A percentile compares a stretch with the other conserved stretches of the same genome.
These are phyloP conservation scores for Anguilla rostrata DNA, from an alignment of 2,113 vertebrate genomes.

Conservation along the genomic window DNA sequence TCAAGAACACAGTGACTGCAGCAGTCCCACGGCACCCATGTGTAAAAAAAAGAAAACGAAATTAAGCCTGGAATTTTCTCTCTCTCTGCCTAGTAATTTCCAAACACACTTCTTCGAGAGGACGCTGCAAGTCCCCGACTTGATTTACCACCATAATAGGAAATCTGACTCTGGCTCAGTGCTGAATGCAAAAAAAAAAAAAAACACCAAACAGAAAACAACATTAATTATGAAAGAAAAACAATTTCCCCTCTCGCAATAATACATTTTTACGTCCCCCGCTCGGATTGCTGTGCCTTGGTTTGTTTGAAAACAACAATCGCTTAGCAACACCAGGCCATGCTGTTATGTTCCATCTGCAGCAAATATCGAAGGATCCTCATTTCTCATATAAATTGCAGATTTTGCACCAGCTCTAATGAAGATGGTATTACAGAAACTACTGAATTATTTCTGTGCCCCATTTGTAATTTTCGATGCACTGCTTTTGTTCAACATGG, in stretches of 20 bases:
- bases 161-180: background rate
- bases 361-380: constrained; percentile 20
- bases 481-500: background rate
- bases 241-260: constrained; percentile 21
- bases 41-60: background rate
- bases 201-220: constrained; percentile 20
- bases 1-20: background rate
- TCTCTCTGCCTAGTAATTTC: background rate
- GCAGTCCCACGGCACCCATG: background rate
- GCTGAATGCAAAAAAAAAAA: constrained; percentile 12
- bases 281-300: constrained; percentile 5
- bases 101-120: background rate
- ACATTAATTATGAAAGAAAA: constrained; percentile 26
- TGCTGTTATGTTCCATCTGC: constrained; percentile 16
- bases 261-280: constrained; percentile 23
- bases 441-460: constrained; percentile 25
- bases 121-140: background rate
- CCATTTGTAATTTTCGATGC: constrained; percentile 8
- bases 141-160: constrained; percentile 7
- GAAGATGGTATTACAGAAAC: constrained; percentile 26
- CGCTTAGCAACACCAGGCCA: constrained; percentile 14
- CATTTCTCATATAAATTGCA: constrained; percentile 36
- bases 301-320: constrained; percentile 21
- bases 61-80: background rate
- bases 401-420: constrained; percentile 28